Conservation (phyloP, 2,113 vertebrate genomes). For the Tonatia bakeri region DNA sequence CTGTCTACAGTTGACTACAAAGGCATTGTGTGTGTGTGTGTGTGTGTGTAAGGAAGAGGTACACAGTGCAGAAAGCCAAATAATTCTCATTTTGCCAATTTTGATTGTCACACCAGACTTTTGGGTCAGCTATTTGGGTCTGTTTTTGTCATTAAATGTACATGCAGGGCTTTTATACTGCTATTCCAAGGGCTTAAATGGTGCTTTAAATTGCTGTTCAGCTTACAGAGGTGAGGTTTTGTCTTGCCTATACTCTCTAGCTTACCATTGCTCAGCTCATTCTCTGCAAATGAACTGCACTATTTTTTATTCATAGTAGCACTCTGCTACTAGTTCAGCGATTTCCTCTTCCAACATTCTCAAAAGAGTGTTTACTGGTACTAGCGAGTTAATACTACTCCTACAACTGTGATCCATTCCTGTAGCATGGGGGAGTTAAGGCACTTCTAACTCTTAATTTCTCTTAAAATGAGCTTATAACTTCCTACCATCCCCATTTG, state of each 20-base stretch:
- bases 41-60: not conserved
- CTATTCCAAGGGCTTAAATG: not conserved
- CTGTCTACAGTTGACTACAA: not conserved
- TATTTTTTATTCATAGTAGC: not conserved
- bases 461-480: slow-evolving; percentile 1
- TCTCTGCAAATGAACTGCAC: not conserved
- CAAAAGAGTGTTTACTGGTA: not conserved
- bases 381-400: not conserved
- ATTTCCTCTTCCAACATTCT: not conserved
- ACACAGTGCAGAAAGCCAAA: not conserved
- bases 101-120: not conserved
- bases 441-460: slow-evolving; percentile 29
- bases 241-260: not conserved
- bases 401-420: not conserved
- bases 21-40: not conserved
- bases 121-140: not conserved
- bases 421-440: not conserved
- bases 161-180: not conserved
- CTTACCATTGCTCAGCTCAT: not conserved
- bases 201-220: not conserved
- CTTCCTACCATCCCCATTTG: not conserved
- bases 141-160: not conserved
- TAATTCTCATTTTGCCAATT: not conserved
- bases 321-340: not conserved
- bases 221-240: not conserved